These are phyloP conservation scores for Trichogramma pretiosum DNA, from an alignment of 1,140 invertebrate species.

Conservation along the genomic window DNA sequence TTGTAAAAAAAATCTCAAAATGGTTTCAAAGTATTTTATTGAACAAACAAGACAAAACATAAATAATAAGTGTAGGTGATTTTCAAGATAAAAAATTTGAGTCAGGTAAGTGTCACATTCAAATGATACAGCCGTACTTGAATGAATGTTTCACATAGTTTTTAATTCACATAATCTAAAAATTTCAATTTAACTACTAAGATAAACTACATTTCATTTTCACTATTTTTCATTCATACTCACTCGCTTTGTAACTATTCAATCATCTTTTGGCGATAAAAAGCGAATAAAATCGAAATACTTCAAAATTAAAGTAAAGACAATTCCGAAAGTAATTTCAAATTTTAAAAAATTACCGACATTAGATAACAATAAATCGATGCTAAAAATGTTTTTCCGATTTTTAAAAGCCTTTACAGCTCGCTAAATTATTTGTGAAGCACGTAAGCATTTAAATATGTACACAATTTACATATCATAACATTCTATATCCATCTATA, in stretches of 20 bases:
- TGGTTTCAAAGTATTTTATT: no score
- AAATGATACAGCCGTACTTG: no score
- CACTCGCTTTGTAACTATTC: conserved; percentile 3
- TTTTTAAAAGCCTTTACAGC: conserved; percentile 2
- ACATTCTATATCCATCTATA: background rate
- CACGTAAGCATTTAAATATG: conserved; percentile 14
- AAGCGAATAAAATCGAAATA: background rate
- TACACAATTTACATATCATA: conserved; percentile 19
- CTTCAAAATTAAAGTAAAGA: conserved; percentile 5
- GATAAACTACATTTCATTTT: conserved; percentile 6
- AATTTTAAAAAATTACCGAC: no score
- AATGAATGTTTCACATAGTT: no score
- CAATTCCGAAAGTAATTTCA: no score
- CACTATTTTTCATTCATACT: conserved; percentile 1
- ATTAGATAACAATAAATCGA: no score
- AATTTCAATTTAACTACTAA: conserved; percentile 5
- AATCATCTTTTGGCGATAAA: background rate
- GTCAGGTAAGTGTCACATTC: no score
- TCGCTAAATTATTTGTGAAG: conserved; percentile 2
- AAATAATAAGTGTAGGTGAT: conserved; percentile 6
- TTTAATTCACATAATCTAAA: conserved; percentile 7
- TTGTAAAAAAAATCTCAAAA: no score
- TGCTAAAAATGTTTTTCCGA: conserved; percentile 4
- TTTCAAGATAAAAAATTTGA: conserved; percentile 17
- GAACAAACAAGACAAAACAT: conserved; percentile 17